Conservation (phyloP, 2,113 vertebrate species). For the Gymnogyps californianus region DNA sequence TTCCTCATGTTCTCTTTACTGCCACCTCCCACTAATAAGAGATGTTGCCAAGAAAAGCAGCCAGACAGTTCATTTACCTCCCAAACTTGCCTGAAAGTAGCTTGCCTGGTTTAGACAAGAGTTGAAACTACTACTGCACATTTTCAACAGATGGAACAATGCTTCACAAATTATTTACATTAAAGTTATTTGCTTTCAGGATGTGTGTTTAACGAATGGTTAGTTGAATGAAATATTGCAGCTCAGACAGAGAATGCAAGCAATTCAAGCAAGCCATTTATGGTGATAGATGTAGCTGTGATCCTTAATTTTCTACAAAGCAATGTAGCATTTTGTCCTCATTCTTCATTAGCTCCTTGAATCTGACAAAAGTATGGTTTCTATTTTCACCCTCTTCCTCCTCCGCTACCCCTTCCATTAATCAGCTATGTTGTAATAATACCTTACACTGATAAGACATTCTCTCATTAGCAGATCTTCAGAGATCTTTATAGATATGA, state of each 20-base stretch:
- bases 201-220: slow-evolving; percentile 66
- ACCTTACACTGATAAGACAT: neutral
- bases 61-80: slow-evolving; percentile 77
- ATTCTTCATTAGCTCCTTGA: slow-evolving; percentile 44
- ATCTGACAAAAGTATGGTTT: slow-evolving; percentile 52
- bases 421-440: neutral
- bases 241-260: slow-evolving; percentile 54
- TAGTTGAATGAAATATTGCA: slow-evolving; percentile 66
- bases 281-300: slow-evolving; percentile 61
- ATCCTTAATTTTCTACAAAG: slow-evolving; percentile 53
- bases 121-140: slow-evolving; percentile 70
- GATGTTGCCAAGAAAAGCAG: slow-evolving; percentile 75
- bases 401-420: neutral
- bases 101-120: slow-evolving; percentile 71
- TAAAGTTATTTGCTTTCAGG: slow-evolving; percentile 70
- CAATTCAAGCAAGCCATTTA: slow-evolving; percentile 59
- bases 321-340: slow-evolving; percentile 32
- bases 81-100: slow-evolving; percentile 72
- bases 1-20: slow-evolving; percentile 74
- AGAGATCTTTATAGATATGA: neutral
- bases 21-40: slow-evolving; percentile 76
- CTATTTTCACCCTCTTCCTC: slow-evolving; percentile 45
- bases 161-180: slow-evolving; percentile 66
- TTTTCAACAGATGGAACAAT: slow-evolving; percentile 72
- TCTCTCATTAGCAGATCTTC: neutral